Evolutionary conservation across 2,797 vertebrate species (phyloP).

Genomic region (Coluber constrictor): DNA sequence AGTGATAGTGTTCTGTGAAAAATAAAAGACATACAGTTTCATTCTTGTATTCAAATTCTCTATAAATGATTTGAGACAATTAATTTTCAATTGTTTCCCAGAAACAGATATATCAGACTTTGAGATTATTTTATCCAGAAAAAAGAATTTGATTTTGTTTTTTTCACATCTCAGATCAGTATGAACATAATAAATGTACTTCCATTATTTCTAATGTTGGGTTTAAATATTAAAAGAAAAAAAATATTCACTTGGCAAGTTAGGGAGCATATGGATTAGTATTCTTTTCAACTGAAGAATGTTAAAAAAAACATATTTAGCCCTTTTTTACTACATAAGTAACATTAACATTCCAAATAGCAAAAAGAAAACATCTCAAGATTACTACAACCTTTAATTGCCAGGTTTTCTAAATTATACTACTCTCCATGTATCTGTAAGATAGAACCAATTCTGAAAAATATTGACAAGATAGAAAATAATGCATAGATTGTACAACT

Average conservation of each 20-base stretch:
- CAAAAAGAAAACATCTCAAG: not conserved
- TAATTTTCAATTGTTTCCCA: constrained; percentile 73
- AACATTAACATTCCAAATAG: not conserved
- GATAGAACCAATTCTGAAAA: not conserved
- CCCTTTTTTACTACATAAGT: not conserved
- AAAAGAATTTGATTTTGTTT: not conserved
- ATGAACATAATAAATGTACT: not conserved
- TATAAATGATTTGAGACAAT: constrained; percentile 83
- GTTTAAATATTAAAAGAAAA: not conserved
- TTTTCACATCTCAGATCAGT: not conserved
- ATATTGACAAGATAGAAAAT: not conserved
- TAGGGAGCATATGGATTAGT: not conserved
- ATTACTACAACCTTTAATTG: not conserved
- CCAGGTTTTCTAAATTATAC: not conserved
- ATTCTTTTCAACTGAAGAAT: not conserved
- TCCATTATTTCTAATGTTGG: not conserved
- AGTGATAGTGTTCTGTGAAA: constrained; percentile 62
- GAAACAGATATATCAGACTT: not conserved
- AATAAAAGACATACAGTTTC: constrained; percentile 67
- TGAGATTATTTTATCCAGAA: not conserved
- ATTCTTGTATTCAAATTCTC: constrained; percentile 77
- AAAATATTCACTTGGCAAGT: not conserved
- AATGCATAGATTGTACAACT: not conserved
- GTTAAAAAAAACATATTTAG: not conserved
- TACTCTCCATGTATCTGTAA: not conserved